Conservation (phyloP, 2,888 invertebrate genomes). For the Apoda limacodes region DNA sequence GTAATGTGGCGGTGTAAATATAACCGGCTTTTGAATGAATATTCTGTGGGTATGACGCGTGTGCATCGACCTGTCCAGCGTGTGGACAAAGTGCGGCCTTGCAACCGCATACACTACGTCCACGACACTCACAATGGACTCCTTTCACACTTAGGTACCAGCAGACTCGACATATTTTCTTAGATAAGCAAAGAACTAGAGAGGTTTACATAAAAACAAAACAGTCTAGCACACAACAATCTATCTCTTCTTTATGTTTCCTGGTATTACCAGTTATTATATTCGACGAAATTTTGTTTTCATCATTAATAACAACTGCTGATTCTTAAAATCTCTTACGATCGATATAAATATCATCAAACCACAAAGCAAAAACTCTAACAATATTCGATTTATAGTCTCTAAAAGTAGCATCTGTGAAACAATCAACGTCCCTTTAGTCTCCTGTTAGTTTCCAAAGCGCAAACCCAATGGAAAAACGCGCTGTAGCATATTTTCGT, state of each 20-base stretch:
- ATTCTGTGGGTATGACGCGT: conserved; percentile 38
- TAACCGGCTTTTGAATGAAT: conserved; percentile 60
- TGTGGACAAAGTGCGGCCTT: conserved; percentile 52
- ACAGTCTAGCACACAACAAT: no score
- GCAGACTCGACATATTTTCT: no score
- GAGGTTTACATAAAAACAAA: no score
- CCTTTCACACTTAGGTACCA: no score
- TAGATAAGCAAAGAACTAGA: no score
- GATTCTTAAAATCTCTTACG: no score
- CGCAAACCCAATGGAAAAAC: conserved; percentile 68
- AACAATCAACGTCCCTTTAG: conserved; percentile 28
- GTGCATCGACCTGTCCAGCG: conserved; percentile 60
- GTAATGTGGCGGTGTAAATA: conserved; percentile 58
- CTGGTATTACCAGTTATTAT: no score
- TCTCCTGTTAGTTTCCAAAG: conserved; percentile 62
- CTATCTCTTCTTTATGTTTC: no score
- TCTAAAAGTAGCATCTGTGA: conserved; percentile 19
- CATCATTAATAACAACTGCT: no score
- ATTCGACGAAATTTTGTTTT: no score
- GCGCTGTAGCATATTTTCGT: conserved; percentile 69
- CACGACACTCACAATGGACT: conserved; percentile 31
- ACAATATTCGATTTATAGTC: conserved; percentile 16
- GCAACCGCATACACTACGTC: conserved; percentile 42
- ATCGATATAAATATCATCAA: no score
- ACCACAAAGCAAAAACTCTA: conserved; percentile 10